Evolutionary conservation across 2,797 vertebrate genomes (phyloP).

Genomic region (Geotrypetes seraphini): DNA sequence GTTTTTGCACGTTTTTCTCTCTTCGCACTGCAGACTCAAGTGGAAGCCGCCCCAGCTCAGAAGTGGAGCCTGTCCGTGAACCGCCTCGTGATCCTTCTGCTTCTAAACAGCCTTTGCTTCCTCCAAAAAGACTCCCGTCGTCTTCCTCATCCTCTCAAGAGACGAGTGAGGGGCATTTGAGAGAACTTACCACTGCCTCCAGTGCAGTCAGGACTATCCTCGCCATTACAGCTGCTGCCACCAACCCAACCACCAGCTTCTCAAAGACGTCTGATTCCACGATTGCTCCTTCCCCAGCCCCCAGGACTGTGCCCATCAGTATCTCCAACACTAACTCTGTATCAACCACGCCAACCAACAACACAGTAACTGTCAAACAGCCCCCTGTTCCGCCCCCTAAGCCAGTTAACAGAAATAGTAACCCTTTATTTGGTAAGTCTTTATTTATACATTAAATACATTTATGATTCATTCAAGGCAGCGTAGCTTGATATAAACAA

Average conservation of each 20-base stretch:
- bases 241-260: slow-evolving; percentile 17
- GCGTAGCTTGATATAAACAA: no score
- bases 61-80: slow-evolving; percentile 61
- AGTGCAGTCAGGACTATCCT: slow-evolving; percentile 43
- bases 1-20: neutral
- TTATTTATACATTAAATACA: no score
- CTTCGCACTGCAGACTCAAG: slow-evolving; percentile 56
- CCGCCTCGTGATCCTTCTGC: slow-evolving; percentile 48
- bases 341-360: slow-evolving; percentile 30
- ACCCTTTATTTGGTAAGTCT: slow-evolving; percentile 80
- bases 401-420: slow-evolving; percentile 78
- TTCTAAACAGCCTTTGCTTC: slow-evolving; percentile 70
- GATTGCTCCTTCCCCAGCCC: slow-evolving; percentile 35
- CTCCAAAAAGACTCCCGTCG: slow-evolving; percentile 80
- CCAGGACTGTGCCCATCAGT: slow-evolving; percentile 53
- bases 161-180: slow-evolving; percentile 38
- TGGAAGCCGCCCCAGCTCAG: slow-evolving; percentile 57
- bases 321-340: slow-evolving; percentile 47
- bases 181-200: slow-evolving; percentile 28
- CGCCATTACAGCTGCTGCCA: slow-evolving; percentile 25
- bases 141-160: slow-evolving; percentile 65
- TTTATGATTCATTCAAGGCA: no score
- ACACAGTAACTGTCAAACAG: slow-evolving; percentile 60
- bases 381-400: slow-evolving; percentile 90
- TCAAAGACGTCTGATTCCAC: slow-evolving; percentile 23